phyloP scores from a whole-genome alignment of 2,797 vertebrate genomes.

The Erithacus rubecula region DNA sequence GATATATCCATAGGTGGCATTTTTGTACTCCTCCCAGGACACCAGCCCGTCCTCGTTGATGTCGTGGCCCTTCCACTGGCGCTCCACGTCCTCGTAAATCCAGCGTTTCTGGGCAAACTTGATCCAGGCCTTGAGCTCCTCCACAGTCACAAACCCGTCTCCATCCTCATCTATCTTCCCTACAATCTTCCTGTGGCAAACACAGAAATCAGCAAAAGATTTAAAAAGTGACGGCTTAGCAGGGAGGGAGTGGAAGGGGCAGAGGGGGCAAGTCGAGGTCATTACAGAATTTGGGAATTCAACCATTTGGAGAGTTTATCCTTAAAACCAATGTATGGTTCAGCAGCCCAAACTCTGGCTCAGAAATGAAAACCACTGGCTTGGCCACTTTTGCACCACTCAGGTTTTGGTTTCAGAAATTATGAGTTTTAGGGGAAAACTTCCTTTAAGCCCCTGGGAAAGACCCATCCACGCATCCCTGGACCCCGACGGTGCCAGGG shows the following conservation, averaged over 20 bases:
- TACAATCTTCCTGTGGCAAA: conserved; percentile 88
- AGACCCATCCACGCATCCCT: accelerated
- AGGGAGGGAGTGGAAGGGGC: not conserved
- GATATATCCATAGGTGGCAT: conserved; percentile 95
- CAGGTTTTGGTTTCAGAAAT: not conserved
- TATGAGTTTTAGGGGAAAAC: accelerated
- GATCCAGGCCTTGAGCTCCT: conserved; percentile 95
- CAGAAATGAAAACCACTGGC: not conserved
- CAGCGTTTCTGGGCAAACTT: conserved; percentile 96
- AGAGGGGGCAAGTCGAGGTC: not conserved
- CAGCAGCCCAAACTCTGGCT: not conserved
- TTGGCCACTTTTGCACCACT: not conserved
- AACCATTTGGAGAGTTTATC: not conserved
- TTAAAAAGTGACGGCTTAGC: not conserved
- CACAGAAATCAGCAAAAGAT: conserved; percentile 66
- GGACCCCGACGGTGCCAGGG: accelerated
- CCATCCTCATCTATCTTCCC: conserved; percentile 93
- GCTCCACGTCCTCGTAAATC: conserved; percentile 98
- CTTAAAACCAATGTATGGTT: accelerated
- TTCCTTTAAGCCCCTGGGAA: not conserved
- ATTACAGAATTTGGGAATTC: not conserved
- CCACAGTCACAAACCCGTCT: conserved; percentile 89
- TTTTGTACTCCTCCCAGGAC: conserved; percentile 98
- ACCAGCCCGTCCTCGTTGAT: conserved; percentile 89
- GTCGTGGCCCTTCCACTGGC: conserved; percentile 97